Evolutionary conservation across 2,888 invertebrate genomes (phyloP), one percentile per base, ranked within the genome.

Genomic region (Falcaria lacertinaria): DNA sequence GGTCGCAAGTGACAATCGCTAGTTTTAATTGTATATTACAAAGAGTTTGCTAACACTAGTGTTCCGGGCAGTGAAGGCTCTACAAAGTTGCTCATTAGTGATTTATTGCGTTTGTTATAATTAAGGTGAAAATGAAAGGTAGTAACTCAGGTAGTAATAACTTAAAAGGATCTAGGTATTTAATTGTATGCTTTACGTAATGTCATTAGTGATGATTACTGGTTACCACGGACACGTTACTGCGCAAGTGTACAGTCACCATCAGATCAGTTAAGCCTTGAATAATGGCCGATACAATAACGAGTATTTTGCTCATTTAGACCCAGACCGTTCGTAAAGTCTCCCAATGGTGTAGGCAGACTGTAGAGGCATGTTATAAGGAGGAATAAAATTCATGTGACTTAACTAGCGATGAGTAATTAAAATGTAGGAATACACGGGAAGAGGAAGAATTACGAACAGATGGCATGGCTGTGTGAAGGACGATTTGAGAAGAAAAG

Each of bases 71-170:
- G 28, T 1, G 11, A 28, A 5, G 11, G 3, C 11, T 11, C 11
- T 22, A 25, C 37, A 37, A 25, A 37, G 37, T 37, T 22, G 22
- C 17, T 37, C 37, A 37, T 37, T 37, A 37, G 15, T 45, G 46
- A 47, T 47, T 35, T 36, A 42, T 44, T 37, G 44, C 43, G 41
- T 41, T 38, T 38, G 39, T 45, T 48, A 54, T 48, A 55, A 50
- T 47, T 50, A 52, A 42, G 44, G 47, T 36, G 49, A 50, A 47
- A 54, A 52, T 56, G 57, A 59, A 66, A 62, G 57, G 56, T 57
- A 57, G 52, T 57, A 48, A 58, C 59, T 59, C 64, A 62, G 57
- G 56, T 57, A 57, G 52, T 57, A 48, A 58, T 60, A 57, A 62
- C 64, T 58, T 54, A 58, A 65, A 60, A 28, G 28, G 28, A 28